phyloP scores from a whole-genome alignment of 2,113 vertebrate species.

The Chunga burmeisteri region DNA sequence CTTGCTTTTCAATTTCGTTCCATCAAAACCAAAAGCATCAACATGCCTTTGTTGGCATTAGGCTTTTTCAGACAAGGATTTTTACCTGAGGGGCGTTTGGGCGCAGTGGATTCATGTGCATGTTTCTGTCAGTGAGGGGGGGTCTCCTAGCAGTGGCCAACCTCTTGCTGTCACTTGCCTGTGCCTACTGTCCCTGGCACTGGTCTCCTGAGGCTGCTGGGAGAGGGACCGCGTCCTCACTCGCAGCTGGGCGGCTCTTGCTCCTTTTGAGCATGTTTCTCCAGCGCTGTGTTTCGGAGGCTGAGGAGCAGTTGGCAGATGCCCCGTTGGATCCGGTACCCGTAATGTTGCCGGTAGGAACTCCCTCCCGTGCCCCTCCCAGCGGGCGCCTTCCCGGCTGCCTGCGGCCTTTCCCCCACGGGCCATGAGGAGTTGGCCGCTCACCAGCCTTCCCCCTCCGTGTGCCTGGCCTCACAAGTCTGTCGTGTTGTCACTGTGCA shows the following conservation, averaged over 20 bases:
- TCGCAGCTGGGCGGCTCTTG: rapidly evolving
- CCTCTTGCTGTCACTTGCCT: background rate
- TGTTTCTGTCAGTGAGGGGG: background rate
- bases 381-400: background rate
- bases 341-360: rapidly evolving
- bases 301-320: too few species aligned
- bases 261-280: background rate
- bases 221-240: rapidly evolving
- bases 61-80: background rate
- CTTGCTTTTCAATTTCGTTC: background rate
- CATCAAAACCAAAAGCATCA: background rate
- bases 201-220: background rate
- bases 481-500: rapidly evolving
- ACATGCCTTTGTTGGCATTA: background rate
- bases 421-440: rapidly evolving
- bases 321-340: rapidly evolving
- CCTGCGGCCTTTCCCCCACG: rapidly evolving
- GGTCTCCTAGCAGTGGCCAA: background rate
- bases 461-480: rapidly evolving
- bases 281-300: background rate
- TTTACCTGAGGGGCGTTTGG: background rate
- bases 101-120: background rate
- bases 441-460: rapidly evolving
- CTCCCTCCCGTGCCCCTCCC: background rate
- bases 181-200: too few species aligned